Evolutionary conservation across 2,888 invertebrate species (phyloP).

Genomic region (Aquatica leii): DNA sequence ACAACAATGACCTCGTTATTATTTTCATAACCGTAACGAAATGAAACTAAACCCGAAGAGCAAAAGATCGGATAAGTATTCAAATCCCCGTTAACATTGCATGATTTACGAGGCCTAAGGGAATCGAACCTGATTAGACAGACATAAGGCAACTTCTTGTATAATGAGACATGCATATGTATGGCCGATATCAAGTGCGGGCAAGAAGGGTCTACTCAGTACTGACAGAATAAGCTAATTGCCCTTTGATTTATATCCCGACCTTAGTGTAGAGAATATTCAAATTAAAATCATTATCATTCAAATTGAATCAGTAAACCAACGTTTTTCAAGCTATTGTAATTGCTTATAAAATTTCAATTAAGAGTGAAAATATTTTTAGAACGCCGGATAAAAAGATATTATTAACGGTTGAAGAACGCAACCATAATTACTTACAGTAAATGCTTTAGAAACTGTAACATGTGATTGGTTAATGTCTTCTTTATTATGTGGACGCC

Average conservation of each 20-base stretch:
- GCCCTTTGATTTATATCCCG: slow-evolving; percentile 47
- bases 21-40: slow-evolving; percentile 17
- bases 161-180: slow-evolving; percentile 60
- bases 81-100: slow-evolving; percentile 50
- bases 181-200: slow-evolving; percentile 54
- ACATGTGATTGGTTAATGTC: slow-evolving; percentile 31
- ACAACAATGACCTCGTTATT: slow-evolving; percentile 1
- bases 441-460: slow-evolving; percentile 18
- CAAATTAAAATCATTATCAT: slow-evolving; percentile 52
- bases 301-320: slow-evolving; percentile 47
- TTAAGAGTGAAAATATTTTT: no score
- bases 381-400: slow-evolving; percentile 6
- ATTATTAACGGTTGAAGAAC: slow-evolving; percentile 13
- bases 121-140: slow-evolving; percentile 55
- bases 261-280: slow-evolving; percentile 46
- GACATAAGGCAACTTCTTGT: slow-evolving; percentile 43
- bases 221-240: slow-evolving; percentile 46
- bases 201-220: slow-evolving; percentile 50
- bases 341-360: neutral
- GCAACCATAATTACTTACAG: slow-evolving; percentile 23
- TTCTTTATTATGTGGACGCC: slow-evolving; percentile 26
- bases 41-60: slow-evolving; percentile 31
- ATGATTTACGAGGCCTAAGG: slow-evolving; percentile 53
- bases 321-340: slow-evolving; percentile 1
- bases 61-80: slow-evolving; percentile 35